Conservation (phyloP, 2,113 vertebrate species). For the Xenopus tropicalis region DNA sequence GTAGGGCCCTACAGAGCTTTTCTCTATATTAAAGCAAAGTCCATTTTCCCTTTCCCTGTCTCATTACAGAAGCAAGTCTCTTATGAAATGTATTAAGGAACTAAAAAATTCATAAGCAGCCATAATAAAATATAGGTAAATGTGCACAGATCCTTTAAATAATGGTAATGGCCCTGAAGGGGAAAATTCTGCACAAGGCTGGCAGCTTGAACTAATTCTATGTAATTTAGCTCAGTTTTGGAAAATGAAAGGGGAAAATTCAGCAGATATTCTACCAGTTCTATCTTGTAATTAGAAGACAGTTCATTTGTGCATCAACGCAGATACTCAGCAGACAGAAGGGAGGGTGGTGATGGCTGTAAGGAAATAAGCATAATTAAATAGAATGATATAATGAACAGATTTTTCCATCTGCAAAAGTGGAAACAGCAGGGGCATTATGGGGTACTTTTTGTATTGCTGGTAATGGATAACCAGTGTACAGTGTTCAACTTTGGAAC, state of each 20-base stretch:
- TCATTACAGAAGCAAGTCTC: neutral
- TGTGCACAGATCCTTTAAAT: neutral
- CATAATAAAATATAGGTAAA: slow-evolving; percentile 2
- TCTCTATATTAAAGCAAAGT: neutral
- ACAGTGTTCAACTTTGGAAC: neutral
- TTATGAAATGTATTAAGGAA: neutral
- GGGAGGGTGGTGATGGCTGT: neutral
- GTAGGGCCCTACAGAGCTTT: neutral
- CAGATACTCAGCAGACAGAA: neutral
- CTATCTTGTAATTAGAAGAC: slow-evolving; percentile 7
- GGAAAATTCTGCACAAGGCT: neutral
- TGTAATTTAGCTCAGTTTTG: slow-evolving; percentile 5
- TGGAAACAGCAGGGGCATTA: neutral
- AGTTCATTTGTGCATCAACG: slow-evolving; percentile 3
- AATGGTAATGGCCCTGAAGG: neutral
- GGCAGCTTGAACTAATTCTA: slow-evolving; percentile 6
- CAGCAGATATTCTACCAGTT: neutral
- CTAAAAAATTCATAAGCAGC: slow-evolving; percentile 1
- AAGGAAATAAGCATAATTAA: slow-evolving; percentile 12
- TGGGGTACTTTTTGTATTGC: neutral
- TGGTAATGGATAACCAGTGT: neutral
- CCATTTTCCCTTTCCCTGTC: neutral
- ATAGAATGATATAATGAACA: slow-evolving; percentile 5
- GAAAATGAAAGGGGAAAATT: slow-evolving; percentile 5
- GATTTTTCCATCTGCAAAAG: slow-evolving; percentile 5